Evolutionary conservation across 2,113 vertebrate species (phyloP), one percentile per base, ranked within the genome.

Genomic region (Melanerpes aurifrons): DNA sequence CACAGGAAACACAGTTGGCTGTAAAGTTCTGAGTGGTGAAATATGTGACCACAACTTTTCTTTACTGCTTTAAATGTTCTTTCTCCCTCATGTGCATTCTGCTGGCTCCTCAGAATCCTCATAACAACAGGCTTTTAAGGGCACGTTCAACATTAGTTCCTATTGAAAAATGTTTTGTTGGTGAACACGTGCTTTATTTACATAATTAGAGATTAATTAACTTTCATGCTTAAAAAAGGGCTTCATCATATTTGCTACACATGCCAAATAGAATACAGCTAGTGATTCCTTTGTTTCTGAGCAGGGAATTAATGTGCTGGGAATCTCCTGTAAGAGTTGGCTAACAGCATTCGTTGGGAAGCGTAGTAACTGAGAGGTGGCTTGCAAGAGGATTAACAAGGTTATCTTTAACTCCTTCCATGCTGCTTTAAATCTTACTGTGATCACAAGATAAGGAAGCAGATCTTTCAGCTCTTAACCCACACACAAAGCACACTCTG

Each of bases 91-190:
- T 26, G 10, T 25, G 7, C 13, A 4, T 59, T 75, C 31, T 67
- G 24, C 26, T 56, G 18, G 8, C 66, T 82, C n/a, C 63, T 79
- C 67, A 82, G 80, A 92, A 82, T 69, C 67, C 29, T 71, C 81
- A 16, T 35, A 72, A 43, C 13, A 59, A 26, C n/a, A 57, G 18
- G 5, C 86, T 90, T 67, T 62, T 76, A 62, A 69, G 48, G 26
- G 84, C 16, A 28, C 7, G 64, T 93, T 82, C 29, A 54, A 83
- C 35, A 31, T 71, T 35, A 56, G 28, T 56, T 80, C 50, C 79
- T 80, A 28, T 62, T 75, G 72, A 58, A 64, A 82, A 92, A 78
- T 62, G 28, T 12, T 91, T 87, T 54, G 15, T 80, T 50, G 40
- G 5, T 12, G 9, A 86, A 22, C 69, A 63, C 47, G 47, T 87